phyloP scores from a whole-genome alignment of 2,888 invertebrate species.

The Epinotia bilunana region DNA sequence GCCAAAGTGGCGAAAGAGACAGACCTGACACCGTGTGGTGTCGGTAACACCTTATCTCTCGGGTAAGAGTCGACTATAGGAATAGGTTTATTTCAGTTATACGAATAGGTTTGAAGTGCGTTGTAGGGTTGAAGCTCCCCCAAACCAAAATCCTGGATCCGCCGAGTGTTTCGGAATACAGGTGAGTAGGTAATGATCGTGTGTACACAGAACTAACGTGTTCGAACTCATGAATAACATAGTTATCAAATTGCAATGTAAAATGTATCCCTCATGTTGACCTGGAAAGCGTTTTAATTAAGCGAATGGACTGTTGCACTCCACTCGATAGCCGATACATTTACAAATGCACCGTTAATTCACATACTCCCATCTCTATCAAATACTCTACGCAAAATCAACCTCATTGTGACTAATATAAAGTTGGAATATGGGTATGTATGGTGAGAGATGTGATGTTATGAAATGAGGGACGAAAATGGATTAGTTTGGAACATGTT shows the following conservation, averaged over 20 bases:
- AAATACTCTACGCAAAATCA: not conserved
- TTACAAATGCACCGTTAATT: constrained; percentile 56
- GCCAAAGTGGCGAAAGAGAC: too few species aligned
- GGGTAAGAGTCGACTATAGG: too few species aligned
- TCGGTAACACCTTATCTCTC: too few species aligned
- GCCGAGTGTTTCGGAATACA: too few species aligned
- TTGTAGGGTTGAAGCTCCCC: too few species aligned
- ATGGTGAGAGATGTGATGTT: not conserved
- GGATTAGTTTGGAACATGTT: constrained; percentile 68
- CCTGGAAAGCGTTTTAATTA: constrained; percentile 73
- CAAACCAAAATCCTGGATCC: too few species aligned
- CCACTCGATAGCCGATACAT: constrained; percentile 45
- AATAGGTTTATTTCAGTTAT: too few species aligned
- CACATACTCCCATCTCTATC: constrained; percentile 4
- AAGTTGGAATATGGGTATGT: not conserved
- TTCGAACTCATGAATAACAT: not conserved
- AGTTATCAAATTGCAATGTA: not conserved
- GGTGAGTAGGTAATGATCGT: too few species aligned
- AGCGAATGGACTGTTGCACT: constrained; percentile 69
- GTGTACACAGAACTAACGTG: too few species aligned
- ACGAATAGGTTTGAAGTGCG: too few species aligned
- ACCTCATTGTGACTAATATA: not conserved
- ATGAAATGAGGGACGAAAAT: constrained; percentile 44
- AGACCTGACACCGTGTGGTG: too few species aligned
- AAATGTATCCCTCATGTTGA: not conserved